Percentiles rank a stretch among this genome's conserved stretches.
phyloP scores from a whole-genome alignment of 1,140 invertebrate genomes.

The Leptoteleia sp. region DNA sequence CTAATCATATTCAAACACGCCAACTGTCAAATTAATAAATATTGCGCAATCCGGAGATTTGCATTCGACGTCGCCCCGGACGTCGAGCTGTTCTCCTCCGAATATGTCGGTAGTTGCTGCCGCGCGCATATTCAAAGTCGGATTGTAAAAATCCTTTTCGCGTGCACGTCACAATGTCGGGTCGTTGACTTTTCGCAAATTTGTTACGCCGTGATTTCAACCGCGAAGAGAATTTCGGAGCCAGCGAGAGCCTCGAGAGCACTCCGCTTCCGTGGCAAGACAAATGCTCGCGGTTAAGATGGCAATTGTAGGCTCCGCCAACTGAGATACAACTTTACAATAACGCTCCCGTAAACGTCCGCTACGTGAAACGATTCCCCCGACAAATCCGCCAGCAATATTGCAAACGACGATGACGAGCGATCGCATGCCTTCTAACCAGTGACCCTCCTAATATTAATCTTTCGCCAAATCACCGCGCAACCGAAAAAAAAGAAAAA shows the following conservation, averaged over 20 bases:
- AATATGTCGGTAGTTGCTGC: constrained; percentile 6
- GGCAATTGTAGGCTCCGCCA: constrained; percentile 36
- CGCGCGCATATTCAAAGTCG: constrained; percentile 25
- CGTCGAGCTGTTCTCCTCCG: constrained; percentile 12
- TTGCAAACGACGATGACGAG: constrained; percentile 32
- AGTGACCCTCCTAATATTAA: too few relatives aligned
- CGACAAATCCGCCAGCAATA: constrained; percentile 17
- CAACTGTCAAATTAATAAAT: constrained; percentile 43
- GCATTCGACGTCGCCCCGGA: constrained; percentile 1
- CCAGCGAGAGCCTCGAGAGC: constrained; percentile 5
- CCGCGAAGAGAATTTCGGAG: constrained; percentile 48
- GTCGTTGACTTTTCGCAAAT: constrained; percentile 44
- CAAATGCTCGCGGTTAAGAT: constrained; percentile 49
- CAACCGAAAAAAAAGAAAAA: too few relatives aligned
- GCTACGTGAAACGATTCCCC: constrained; percentile 37
- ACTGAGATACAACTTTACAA: constrained; percentile 45
- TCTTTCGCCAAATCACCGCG: too few relatives aligned
- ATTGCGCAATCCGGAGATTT: background rate
- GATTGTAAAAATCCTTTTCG: constrained; percentile 42
- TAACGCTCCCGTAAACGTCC: constrained; percentile 33
- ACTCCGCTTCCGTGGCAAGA: constrained; percentile 30
- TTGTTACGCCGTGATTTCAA: constrained; percentile 57
- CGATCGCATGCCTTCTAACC: too few relatives aligned
- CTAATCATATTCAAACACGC: constrained; percentile 46
- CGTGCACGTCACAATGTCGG: constrained; percentile 40